phyloP scores from a whole-genome alignment of 92 coral and sea anemone species.

The Palythoa caribaeorum region DNA sequence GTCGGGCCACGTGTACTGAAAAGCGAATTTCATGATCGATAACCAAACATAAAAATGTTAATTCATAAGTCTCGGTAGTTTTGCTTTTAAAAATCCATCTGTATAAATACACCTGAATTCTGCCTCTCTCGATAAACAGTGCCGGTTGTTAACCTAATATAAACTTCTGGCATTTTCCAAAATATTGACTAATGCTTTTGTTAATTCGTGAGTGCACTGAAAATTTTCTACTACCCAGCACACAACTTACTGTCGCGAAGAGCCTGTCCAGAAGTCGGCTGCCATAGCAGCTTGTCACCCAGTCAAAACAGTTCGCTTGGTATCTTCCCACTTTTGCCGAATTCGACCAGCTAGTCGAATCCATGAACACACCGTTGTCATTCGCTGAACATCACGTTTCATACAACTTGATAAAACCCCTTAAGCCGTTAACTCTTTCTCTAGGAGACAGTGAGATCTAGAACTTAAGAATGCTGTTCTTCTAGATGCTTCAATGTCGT shows the following conservation, averaged over 20 bases:
- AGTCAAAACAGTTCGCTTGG: neutral
- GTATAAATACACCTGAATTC: neutral
- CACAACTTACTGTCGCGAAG: constrained; percentile 82
- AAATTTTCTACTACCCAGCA: neutral
- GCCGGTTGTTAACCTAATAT: neutral
- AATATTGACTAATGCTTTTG: neutral
- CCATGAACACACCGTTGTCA: neutral
- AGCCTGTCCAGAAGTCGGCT: constrained; percentile 85
- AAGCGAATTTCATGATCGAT: neutral
- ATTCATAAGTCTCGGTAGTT: neutral
- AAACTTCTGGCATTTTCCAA: neutral
- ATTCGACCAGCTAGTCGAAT: neutral
- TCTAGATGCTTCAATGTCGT: neutral
- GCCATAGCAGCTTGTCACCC: constrained; percentile 45
- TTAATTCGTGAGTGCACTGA: neutral
- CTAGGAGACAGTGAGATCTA: too few relatives aligned
- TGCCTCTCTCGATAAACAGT: neutral
- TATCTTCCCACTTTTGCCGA: neutral
- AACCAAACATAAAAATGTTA: neutral
- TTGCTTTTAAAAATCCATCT: constrained; percentile 10
- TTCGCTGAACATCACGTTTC: neutral
- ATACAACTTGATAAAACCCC: neutral
- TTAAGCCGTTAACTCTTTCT: neutral
- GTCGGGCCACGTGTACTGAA: neutral
- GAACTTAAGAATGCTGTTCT: neutral